phyloP scores from a whole-genome alignment of 1,140 invertebrate species.

The Rhizoglyphus robini region DNA sequence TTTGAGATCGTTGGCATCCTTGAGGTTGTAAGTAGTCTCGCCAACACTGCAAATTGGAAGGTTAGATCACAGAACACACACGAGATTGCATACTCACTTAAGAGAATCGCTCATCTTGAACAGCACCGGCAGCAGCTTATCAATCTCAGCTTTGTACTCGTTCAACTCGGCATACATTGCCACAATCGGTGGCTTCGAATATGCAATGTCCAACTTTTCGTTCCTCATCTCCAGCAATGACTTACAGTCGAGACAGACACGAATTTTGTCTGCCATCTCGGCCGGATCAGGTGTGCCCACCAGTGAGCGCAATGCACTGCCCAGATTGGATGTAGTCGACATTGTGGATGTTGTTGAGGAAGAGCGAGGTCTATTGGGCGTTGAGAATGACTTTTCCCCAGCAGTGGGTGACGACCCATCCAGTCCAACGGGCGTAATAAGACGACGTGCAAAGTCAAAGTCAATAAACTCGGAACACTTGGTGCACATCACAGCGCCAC shows the following conservation, averaged over 20 bases:
- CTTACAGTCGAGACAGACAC: constrained; percentile 69
- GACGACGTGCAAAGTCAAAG: constrained; percentile 65
- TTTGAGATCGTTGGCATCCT: constrained; percentile 64
- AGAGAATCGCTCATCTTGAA: constrained; percentile 61
- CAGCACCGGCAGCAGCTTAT: constrained; percentile 62
- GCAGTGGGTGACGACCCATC: not conserved
- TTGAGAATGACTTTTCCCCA: not conserved
- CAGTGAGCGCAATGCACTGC: not conserved
- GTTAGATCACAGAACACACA: constrained; percentile 16
- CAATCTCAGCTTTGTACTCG: constrained; percentile 56
- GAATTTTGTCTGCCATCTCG: constrained; percentile 35
- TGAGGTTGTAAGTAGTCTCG: constrained; percentile 66
- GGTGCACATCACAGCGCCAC: constrained; percentile 87
- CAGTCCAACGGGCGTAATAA: constrained; percentile 20
- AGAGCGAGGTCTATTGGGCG: too few relatives aligned
- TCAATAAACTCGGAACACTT: constrained; percentile 79
- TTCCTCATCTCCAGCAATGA: constrained; percentile 60
- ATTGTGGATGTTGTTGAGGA: not conserved
- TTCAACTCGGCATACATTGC: constrained; percentile 68
- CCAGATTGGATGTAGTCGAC: not conserved
- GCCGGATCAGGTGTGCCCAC: not conserved
- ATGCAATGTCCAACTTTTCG: constrained; percentile 60
- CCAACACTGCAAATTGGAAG: constrained; percentile 48
- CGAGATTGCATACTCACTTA: constrained; percentile 35
- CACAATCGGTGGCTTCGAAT: constrained; percentile 58